These are phyloP conservation scores for Sphenodon punctatus DNA, from an alignment of 2,797 vertebrate species.

Conservation along the genomic window DNA sequence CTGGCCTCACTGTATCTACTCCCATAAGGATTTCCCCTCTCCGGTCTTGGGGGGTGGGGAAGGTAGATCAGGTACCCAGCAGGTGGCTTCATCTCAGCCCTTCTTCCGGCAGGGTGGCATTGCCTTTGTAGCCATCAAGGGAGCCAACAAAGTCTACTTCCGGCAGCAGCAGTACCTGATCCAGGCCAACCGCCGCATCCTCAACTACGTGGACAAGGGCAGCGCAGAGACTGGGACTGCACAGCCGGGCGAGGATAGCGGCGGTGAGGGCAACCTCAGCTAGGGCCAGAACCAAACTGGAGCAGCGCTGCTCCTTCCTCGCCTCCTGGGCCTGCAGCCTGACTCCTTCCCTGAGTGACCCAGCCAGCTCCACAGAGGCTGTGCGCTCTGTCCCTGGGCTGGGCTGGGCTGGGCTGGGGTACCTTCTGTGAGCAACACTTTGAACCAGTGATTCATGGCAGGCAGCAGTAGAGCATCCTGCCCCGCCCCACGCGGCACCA, in stretches of 20 bases:
- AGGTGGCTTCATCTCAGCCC: background rate
- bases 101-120: constrained; percentile 74
- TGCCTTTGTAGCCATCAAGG: constrained; percentile 80
- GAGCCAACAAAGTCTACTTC: constrained; percentile 81
- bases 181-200: constrained; percentile 77
- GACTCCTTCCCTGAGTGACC: background rate
- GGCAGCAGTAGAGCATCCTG: background rate
- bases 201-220: constrained; percentile 72
- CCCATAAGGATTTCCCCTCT: background rate
- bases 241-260: constrained; percentile 69
- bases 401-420: no score
- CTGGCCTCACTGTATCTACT: no score
- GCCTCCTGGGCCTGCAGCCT: no score
- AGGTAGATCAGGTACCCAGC: background rate
- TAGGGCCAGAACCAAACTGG: background rate
- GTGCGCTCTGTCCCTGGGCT: no score
- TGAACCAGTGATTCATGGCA: background rate
- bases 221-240: constrained; percentile 19
- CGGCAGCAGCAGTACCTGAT: constrained; percentile 81
- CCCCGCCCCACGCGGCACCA: no score
- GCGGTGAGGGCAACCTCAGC: constrained; percentile 60
- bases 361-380: background rate
- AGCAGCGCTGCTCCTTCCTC: background rate
- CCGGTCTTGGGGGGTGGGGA: background rate
- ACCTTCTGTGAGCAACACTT: background rate